These are phyloP conservation scores for Chiloscyllium punctatum DNA, from an alignment of 2,797 vertebrate species.

Conservation along the genomic window DNA sequence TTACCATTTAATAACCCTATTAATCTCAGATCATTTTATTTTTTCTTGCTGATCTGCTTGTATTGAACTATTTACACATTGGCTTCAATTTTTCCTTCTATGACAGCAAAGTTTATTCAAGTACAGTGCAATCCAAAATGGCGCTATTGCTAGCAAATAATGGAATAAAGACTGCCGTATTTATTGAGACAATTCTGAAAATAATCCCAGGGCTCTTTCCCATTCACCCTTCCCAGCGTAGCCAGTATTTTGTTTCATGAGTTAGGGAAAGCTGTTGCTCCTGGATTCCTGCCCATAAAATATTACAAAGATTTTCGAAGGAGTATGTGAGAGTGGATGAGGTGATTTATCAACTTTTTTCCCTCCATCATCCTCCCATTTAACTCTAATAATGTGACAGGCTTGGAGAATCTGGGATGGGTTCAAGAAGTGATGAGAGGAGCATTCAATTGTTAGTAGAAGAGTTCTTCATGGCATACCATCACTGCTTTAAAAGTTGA, in stretches of 20 bases:
- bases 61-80: constrained; percentile 26
- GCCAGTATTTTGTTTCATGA: not conserved
- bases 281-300: not conserved
- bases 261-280: not conserved
- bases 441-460: too few relatives aligned
- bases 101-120: not conserved
- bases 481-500: not conserved
- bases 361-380: not conserved
- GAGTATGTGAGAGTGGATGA: not conserved
- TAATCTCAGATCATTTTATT: constrained; percentile 27
- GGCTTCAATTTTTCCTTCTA: constrained; percentile 34
- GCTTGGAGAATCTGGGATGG: not conserved
- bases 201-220: not conserved
- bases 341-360: not conserved
- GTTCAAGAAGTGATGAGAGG: too few relatives aligned
- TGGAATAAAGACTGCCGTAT: not conserved
- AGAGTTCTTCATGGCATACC: not conserved
- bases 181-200: constrained; percentile 7
- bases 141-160: not conserved
- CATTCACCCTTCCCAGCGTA: not conserved
- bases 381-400: not conserved
- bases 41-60: constrained; percentile 27
- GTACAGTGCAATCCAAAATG: not conserved
- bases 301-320: not conserved
- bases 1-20: constrained; percentile 7